Evolutionary conservation across 2,888 invertebrate genomes (phyloP).

Genomic region (Limnephilus auricula): DNA sequence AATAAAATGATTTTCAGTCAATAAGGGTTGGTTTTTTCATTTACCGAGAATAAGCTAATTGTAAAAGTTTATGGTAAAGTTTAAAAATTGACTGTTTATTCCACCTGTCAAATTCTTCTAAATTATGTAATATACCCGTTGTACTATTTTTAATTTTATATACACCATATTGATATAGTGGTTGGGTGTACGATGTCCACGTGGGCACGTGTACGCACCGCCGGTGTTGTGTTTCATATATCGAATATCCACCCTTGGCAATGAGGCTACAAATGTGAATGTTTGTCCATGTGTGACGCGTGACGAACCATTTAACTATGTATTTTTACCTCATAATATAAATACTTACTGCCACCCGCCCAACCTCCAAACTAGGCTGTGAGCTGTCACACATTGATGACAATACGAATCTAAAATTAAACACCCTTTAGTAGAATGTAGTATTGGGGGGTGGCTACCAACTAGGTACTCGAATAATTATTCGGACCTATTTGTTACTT

Average conservation of each 20-base stretch:
- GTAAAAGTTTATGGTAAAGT: too few species aligned
- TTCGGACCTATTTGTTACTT: too few species aligned
- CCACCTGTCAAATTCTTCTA: background rate
- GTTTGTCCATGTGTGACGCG: background rate
- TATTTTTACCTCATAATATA: background rate
- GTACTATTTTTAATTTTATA: too few species aligned
- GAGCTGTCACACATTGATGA: background rate
- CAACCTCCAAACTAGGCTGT: background rate
- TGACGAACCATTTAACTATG: background rate
- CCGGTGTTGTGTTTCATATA: background rate
- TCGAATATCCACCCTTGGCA: conserved; percentile 7
- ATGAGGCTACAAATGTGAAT: background rate
- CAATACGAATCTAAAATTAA: background rate
- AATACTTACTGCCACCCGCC: background rate
- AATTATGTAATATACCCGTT: background rate
- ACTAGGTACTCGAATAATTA: background rate
- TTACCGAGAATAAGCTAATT: too few species aligned
- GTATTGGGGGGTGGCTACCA: background rate
- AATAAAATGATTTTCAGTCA: background rate
- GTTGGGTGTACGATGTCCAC: background rate
- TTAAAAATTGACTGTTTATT: background rate
- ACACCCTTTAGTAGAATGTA: background rate
- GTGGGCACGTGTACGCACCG: background rate
- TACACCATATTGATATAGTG: background rate
- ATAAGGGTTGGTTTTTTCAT: too few species aligned